Evolutionary conservation across 2,797 vertebrate species (phyloP), one percentile per base, ranked within the genome.

Genomic region (Trematomus bernacchii): DNA sequence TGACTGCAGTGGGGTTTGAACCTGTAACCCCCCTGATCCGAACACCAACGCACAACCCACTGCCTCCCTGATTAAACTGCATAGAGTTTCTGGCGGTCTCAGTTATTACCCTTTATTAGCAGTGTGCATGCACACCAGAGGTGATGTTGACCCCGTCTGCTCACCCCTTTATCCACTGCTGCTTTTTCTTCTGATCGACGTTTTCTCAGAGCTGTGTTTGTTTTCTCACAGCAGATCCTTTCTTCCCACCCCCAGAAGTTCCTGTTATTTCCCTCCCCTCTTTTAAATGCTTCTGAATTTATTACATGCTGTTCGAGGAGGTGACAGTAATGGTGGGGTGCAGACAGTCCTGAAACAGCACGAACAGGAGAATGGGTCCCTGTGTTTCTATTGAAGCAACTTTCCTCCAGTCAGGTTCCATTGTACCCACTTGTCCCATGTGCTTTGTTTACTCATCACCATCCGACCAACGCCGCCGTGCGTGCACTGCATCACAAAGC

Each of bases 271-370:
- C 59, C 37, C 61, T 63, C 66, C n/a, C 12, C 44, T 74, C 61
- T 65, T 87, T 71, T 71, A 83, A 78, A 83, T 79, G 73, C 85
- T 86, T 82, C 70, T 71, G 65, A 76, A 90, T 85, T 86, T 80
- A 78, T 70, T 53, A 62, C 84, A 55, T 82, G 63, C 54, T 68
- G 53, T 73, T 57, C 8, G 71, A 66, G 76, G 72, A 44, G 40
- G 43, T 44, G 37, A 50, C 30, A 9, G 40, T 37, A 46, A 51
- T 21, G 65, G 67, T 58, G 70, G 43, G 54, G 53, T 75, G 61
- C 52, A 48, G 54, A 52, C 52, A 60, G 53, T 46, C 52, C 11
- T 30, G 70, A 61, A 50, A 50, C 55, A 48, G 43, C 65, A 60
- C 47, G 48, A 68, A 61, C 11, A 81, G 66, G 63, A 40, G 37